Percentiles rank a stretch among this genome's conserved stretches.
phyloP scores from a whole-genome alignment of 2,888 invertebrate genomes.

The Orchesellides sinensis region DNA sequence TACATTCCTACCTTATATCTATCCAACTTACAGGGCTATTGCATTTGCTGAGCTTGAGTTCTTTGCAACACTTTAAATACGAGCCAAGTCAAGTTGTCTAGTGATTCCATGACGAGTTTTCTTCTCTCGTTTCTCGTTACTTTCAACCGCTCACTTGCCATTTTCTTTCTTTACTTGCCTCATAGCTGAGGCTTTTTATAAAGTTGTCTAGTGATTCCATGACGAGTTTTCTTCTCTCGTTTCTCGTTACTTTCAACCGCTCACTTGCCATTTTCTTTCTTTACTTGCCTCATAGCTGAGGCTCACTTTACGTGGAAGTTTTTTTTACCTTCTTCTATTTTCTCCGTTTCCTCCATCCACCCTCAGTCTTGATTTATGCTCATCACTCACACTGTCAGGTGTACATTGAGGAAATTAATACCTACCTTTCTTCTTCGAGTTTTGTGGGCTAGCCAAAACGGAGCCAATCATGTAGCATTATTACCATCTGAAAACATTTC shows the following conservation, averaged over 20 bases:
- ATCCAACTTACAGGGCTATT: no score
- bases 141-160: conserved; percentile 51
- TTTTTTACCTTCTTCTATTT: conserved; percentile 27
- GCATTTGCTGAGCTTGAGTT: conserved; percentile 48
- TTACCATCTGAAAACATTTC: conserved; percentile 59
- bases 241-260: conserved; percentile 51
- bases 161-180: conserved; percentile 19
- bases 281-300: conserved; percentile 21
- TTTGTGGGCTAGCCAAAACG: conserved; percentile 60
- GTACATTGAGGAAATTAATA: conserved; percentile 71
- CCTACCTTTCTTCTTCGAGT: conserved; percentile 57
- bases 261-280: conserved; percentile 46
- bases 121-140: conserved; percentile 52
- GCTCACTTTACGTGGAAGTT: conserved; percentile 32
- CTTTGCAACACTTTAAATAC: conserved; percentile 57
- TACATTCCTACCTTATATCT: no score
- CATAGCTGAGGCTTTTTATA: conserved; percentile 17
- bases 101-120: conserved; percentile 57
- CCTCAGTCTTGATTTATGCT: conserved; percentile 74
- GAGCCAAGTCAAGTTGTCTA: conserved; percentile 61
- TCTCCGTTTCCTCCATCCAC: conserved; percentile 68
- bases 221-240: conserved; percentile 54
- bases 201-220: conserved; percentile 57
- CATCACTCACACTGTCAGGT: conserved; percentile 74
- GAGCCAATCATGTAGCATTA: conserved; percentile 64